These are phyloP conservation scores for Chelonus insularis DNA, from an alignment of 1,140 invertebrate genomes.

Conservation along the genomic window DNA sequence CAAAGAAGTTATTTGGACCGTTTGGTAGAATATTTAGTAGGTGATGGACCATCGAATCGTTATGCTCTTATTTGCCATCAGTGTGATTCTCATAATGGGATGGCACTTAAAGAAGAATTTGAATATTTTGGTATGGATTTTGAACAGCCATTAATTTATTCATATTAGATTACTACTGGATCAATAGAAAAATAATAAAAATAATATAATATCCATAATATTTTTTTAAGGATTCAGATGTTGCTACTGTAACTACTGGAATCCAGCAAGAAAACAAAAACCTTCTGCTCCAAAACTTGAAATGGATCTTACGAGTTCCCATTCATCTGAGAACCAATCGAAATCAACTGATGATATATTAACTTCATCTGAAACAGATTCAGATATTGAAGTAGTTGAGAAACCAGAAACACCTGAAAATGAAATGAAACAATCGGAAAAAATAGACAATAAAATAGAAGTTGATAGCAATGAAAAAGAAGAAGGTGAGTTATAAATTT, in stretches of 20 bases:
- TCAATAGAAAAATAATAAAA: not conserved
- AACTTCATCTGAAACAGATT: constrained; percentile 37
- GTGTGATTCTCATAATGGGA: constrained; percentile 94
- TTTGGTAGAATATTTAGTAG: constrained; percentile 90
- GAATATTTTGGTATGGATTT: constrained; percentile 88
- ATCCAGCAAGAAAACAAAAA: constrained; percentile 81
- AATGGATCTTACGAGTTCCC: constrained; percentile 37
- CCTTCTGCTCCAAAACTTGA: constrained; percentile 72
- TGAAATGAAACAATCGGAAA: constrained; percentile 8
- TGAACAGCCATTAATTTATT: no score
- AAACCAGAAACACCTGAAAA: constrained; percentile 37
- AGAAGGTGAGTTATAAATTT: no score
- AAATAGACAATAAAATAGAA: constrained; percentile 24
- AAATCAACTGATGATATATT: constrained; percentile 27
- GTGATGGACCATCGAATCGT: constrained; percentile 92
- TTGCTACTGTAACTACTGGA: constrained; percentile 84
- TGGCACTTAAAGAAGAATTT: constrained; percentile 96
- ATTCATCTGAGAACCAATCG: not conserved
- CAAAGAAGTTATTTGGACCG: constrained; percentile 78
- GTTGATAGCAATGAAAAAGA: not conserved
- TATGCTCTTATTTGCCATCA: constrained; percentile 92
- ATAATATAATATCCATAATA: no score
- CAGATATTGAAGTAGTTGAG: constrained; percentile 51
- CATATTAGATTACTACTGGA: constrained; percentile 1
- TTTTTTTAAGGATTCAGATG: constrained; percentile 79